These are phyloP conservation scores for Bedellia somnulentella DNA, from an alignment of 2,888 invertebrate species.

Conservation along the genomic window DNA sequence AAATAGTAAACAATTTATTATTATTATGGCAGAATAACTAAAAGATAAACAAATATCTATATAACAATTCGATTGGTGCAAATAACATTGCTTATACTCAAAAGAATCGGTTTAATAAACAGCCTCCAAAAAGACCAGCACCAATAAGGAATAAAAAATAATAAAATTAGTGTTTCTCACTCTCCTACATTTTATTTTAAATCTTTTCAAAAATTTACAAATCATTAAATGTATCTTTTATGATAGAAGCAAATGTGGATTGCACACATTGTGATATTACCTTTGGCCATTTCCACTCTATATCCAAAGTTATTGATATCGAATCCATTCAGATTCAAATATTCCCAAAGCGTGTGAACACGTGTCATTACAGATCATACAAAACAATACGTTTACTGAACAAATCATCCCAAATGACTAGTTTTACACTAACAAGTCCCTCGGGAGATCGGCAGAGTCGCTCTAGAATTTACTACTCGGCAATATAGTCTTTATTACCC, in stretches of 20 bases:
- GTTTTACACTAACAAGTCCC: slow-evolving; percentile 29
- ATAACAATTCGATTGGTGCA: too few species aligned
- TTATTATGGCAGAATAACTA: too few species aligned
- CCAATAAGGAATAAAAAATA: too few species aligned
- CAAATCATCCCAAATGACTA: slow-evolving; percentile 20
- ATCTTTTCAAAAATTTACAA: not conserved
- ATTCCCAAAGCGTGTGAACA: not conserved
- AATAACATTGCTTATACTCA: too few species aligned
- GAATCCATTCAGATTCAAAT: not conserved
- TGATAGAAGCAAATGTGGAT: not conserved
- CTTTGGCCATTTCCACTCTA: not conserved
- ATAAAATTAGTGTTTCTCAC: too few species aligned
- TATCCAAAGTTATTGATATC: not conserved
- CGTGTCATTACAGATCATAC: not conserved
- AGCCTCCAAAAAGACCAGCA: too few species aligned
- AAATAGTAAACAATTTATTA: too few species aligned
- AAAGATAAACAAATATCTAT: too few species aligned
- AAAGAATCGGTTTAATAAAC: too few species aligned
- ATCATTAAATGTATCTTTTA: not conserved
- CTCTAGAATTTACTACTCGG: not conserved
- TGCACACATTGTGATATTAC: not conserved
- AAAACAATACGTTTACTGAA: slow-evolving; percentile 33
- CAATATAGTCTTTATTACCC: not conserved
- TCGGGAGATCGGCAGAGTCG: slow-evolving; percentile 12
- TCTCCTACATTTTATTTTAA: too few species aligned